Percentiles rank a stretch among this genome's conserved stretches.
phyloP scores from a whole-genome alignment of 1,140 invertebrate species.

The Orchestia grillus region DNA sequence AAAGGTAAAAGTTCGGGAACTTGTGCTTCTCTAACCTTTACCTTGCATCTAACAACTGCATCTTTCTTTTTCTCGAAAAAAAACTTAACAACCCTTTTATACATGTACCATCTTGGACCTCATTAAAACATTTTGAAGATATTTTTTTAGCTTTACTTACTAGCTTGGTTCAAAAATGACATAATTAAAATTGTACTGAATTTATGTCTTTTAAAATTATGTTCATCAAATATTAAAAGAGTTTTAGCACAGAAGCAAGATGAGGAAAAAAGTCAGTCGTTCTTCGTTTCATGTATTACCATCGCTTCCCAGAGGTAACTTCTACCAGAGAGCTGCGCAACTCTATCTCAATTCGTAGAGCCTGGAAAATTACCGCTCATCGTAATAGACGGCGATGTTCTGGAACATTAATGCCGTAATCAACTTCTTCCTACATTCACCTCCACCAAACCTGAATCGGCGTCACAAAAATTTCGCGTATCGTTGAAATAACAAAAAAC shows the following conservation, averaged over 20 bases:
- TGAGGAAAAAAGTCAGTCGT: neutral
- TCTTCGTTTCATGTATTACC: neutral
- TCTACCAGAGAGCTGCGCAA: neutral
- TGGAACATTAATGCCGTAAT: neutral
- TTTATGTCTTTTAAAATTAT: neutral
- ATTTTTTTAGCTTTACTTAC: no score
- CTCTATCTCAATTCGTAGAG: neutral
- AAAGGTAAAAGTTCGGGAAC: no score
- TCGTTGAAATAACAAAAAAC: neutral
- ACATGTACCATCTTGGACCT: no score
- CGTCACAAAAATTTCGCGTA: neutral
- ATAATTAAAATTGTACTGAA: neutral
- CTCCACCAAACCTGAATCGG: neutral
- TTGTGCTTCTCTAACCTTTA: no score
- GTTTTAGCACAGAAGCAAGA: neutral
- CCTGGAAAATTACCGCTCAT: neutral
- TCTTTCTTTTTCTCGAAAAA: no score
- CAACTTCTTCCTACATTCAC: neutral
- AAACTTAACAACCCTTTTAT: no score
- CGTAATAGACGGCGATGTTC: neutral
- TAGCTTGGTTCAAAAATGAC: neutral
- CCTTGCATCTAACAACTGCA: no score
- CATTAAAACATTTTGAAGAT: no score
- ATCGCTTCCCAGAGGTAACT: neutral
- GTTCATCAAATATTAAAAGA: neutral